Conservation (phyloP, 2,797 vertebrate genomes). For the Lithobates sylvaticus region DNA sequence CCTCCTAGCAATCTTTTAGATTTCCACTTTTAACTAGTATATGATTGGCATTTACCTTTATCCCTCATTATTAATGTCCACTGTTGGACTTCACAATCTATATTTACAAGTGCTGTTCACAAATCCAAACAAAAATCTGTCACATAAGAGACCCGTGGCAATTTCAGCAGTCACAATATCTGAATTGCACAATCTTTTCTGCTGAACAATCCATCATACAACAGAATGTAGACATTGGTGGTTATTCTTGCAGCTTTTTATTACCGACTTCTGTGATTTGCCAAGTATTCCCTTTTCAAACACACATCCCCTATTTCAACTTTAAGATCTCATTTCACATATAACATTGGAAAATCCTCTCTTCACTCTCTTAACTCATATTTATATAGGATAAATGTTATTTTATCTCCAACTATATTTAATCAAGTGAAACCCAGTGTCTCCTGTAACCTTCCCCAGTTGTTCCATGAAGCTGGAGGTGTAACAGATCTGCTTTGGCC, state of each 20-base stretch:
- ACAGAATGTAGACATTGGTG: not conserved
- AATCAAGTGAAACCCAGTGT: conserved; percentile 40
- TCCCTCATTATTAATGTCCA: not conserved
- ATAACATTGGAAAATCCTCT: not conserved
- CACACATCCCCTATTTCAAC: not conserved
- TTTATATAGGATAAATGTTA: conserved; percentile 17
- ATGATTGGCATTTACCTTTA: too few relatives aligned
- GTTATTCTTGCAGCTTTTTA: not conserved
- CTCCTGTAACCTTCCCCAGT: conserved; percentile 65
- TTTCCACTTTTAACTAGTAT: too few relatives aligned
- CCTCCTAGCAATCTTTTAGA: too few relatives aligned
- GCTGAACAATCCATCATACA: too few relatives aligned
- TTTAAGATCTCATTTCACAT: not conserved
- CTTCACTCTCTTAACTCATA: not conserved
- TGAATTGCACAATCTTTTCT: too few relatives aligned
- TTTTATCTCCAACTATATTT: conserved; percentile 42
- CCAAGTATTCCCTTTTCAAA: not conserved
- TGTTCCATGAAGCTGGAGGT: conserved; percentile 63
- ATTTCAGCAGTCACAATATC: not conserved
- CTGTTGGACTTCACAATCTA: not conserved
- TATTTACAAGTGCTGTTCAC: not conserved
- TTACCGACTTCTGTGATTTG: not conserved
- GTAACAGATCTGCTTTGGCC: conserved; percentile 64
- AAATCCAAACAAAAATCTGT: not conserved
- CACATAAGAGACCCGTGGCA: too few relatives aligned